phyloP scores from a whole-genome alignment of 2,888 invertebrate species.

The Danaus chrysippus region DNA sequence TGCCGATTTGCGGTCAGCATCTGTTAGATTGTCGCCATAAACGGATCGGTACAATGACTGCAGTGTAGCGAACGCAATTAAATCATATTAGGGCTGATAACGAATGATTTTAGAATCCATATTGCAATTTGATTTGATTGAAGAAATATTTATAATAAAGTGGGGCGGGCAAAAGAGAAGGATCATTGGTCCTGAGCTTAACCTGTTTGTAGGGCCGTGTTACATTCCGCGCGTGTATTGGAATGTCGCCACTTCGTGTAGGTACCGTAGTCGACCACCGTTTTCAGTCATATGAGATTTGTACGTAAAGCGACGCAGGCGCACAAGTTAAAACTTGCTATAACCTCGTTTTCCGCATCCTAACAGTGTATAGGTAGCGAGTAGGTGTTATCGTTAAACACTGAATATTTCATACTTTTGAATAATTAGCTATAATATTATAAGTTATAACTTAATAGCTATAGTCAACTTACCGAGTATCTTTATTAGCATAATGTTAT shows the following conservation, averaged over 20 bases:
- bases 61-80: slow-evolving; percentile 33
- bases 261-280: slow-evolving; percentile 67
- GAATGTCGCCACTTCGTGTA: slow-evolving; percentile 70
- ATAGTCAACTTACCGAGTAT: background rate
- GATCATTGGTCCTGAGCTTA: slow-evolving; percentile 53
- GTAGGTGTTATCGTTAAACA: slow-evolving; percentile 62
- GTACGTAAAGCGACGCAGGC: slow-evolving; percentile 61
- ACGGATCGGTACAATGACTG: slow-evolving; percentile 66
- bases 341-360: slow-evolving; percentile 61
- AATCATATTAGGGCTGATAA: slow-evolving; percentile 47
- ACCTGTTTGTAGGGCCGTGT: slow-evolving; percentile 71
- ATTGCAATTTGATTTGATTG: slow-evolving; percentile 31
- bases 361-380: slow-evolving; percentile 54
- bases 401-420: slow-evolving; percentile 38
- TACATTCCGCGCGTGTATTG: slow-evolving; percentile 66
- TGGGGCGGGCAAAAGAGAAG: slow-evolving; percentile 54
- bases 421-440: slow-evolving; percentile 21
- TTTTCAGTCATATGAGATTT: slow-evolving; percentile 69
- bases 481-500: slow-evolving; percentile 2
- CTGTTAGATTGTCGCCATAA: slow-evolving; percentile 66
- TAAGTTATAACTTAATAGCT: background rate
- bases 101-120: slow-evolving; percentile 51
- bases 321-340: slow-evolving; percentile 48
- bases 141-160: slow-evolving; percentile 34
- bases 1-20: slow-evolving; percentile 69